Base-by-base conservation (phyloP, 2,888 invertebrate species). In the Cinara cedri region DNA sequence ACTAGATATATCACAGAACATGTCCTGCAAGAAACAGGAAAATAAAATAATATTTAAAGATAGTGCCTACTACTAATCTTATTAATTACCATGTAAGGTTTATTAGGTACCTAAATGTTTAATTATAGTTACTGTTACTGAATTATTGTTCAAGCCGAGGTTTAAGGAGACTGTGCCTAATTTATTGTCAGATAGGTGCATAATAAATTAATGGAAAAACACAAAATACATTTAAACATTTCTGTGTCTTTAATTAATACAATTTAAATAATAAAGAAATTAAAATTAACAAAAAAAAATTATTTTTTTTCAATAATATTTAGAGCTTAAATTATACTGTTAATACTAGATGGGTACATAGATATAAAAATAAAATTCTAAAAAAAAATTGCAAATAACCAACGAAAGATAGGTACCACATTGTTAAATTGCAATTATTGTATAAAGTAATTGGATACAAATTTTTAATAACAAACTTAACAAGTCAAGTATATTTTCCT, bases 21-120 rank as follows among this genome's bases (percentile, higher is more conserved):
- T 78, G 68, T 78, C 76, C 76, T 78, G 76, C 49, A 76, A 76
- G 68, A 78, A 78, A 78, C 76, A 49, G 76, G 76, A 78, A 78
- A 60, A 78, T 68, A 66, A 70, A 78, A 57, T 76, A 72, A 19
- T 74, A 72, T 74, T 42, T 51, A 24, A 19, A 62, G 51, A 8
- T 68, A 34, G n/a, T 66, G 6, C 21, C 16, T 51, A 68, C 26
- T 21, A 42, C 3, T 16, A 71, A 55, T 71, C 55, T 44, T 42
- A 70, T 42, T 54, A 51, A 34, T 51, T 68, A 68, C 42, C 24
- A 16, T 51, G 26, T 26, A 68, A 68, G 6, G 24, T 21, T 13
- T 11, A 51, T 16, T 66, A 49, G 1, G 21, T 63, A 42, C 6
- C n/a, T n/a, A n/a, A n/a, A 19, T n/a, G 1, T 10, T 62, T 51